These are phyloP conservation scores for Himalopsyche phryganea DNA, from an alignment of 1,140 invertebrate species.

Conservation along the genomic window DNA sequence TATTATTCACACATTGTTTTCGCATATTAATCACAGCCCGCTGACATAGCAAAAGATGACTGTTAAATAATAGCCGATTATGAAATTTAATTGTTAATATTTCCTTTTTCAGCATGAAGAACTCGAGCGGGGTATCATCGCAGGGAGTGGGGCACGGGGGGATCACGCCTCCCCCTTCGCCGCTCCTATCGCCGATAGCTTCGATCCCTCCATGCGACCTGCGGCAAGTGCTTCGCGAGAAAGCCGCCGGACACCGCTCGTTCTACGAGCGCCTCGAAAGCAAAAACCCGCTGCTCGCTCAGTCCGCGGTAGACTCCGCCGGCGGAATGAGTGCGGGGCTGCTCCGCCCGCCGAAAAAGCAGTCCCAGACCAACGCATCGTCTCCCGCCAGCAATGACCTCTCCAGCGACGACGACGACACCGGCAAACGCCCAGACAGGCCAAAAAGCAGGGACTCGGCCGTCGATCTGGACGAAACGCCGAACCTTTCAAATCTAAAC, in stretches of 20 bases:
- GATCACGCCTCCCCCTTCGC: slow-evolving; percentile 5
- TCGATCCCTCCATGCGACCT: slow-evolving; percentile 43
- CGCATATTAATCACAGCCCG: too few species aligned
- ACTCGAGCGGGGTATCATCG: too few species aligned
- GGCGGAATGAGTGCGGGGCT: slow-evolving; percentile 1
- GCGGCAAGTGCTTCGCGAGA: slow-evolving; percentile 47
- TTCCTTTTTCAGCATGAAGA: too few species aligned
- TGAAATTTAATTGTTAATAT: too few species aligned
- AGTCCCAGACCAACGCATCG: slow-evolving; percentile 37
- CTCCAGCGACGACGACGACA: slow-evolving; percentile 47
- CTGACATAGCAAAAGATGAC: too few species aligned
- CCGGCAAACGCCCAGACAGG: slow-evolving; percentile 36
- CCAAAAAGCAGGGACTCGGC: slow-evolving; percentile 49
- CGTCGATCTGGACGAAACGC: slow-evolving; percentile 44
- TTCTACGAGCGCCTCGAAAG: slow-evolving; percentile 49
- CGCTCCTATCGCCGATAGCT: not conserved
- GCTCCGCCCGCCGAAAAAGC: slow-evolving; percentile 23
- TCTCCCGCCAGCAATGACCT: slow-evolving; percentile 41
- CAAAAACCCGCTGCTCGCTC: slow-evolving; percentile 27
- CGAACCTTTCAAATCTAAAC: slow-evolving; percentile 13
- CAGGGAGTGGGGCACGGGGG: not conserved
- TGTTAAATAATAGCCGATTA: too few species aligned
- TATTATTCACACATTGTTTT: too few species aligned
- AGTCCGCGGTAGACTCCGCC: not conserved
- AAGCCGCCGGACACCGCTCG: slow-evolving; percentile 48